Percentiles rank a stretch among this genome's conserved stretches.
phyloP scores from a whole-genome alignment of 2,113 vertebrate genomes.

The Megaptera novaeangliae region DNA sequence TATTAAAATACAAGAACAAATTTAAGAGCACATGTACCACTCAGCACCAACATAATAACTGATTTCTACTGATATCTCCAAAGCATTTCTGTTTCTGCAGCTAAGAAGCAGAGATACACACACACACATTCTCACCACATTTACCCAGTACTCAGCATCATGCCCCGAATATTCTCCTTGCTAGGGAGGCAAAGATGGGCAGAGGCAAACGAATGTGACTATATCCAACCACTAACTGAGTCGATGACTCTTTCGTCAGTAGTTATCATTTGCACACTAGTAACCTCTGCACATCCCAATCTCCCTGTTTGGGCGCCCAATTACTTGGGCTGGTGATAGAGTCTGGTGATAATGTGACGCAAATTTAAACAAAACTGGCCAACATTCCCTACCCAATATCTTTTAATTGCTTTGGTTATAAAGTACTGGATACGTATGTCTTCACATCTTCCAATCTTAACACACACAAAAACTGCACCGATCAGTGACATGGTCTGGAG shows the following conservation, averaged over 20 bases:
- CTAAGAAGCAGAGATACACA: slow-evolving; percentile 78
- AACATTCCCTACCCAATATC: slow-evolving; percentile 80
- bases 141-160: slow-evolving; percentile 15
- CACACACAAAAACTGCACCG: slow-evolving; percentile 62
- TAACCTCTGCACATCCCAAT: slow-evolving; percentile 54
- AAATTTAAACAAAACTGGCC: slow-evolving; percentile 82
- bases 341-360: slow-evolving; percentile 64
- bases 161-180: slow-evolving; percentile 65
- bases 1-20: slow-evolving; percentile 83
- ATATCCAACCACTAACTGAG: slow-evolving; percentile 85
- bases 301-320: slow-evolving; percentile 53
- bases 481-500: slow-evolving; percentile 61
- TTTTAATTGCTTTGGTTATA: slow-evolving; percentile 83
- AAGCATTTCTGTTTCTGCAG: slow-evolving; percentile 75
- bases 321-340: slow-evolving; percentile 53
- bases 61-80: slow-evolving; percentile 80
- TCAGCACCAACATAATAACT: slow-evolving; percentile 82
- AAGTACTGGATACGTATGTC: slow-evolving; percentile 75
- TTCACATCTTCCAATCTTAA: slow-evolving; percentile 40
- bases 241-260: slow-evolving; percentile 81
- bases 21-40: slow-evolving; percentile 81
- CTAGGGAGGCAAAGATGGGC: slow-evolving; percentile 60
- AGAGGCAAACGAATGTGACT: slow-evolving; percentile 74
- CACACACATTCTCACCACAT: slow-evolving; percentile 71
- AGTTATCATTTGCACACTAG: slow-evolving; percentile 83